Base-by-base conservation (phyloP, 1,140 invertebrate genomes). In the Ctenoplectra terminalis region DNA sequence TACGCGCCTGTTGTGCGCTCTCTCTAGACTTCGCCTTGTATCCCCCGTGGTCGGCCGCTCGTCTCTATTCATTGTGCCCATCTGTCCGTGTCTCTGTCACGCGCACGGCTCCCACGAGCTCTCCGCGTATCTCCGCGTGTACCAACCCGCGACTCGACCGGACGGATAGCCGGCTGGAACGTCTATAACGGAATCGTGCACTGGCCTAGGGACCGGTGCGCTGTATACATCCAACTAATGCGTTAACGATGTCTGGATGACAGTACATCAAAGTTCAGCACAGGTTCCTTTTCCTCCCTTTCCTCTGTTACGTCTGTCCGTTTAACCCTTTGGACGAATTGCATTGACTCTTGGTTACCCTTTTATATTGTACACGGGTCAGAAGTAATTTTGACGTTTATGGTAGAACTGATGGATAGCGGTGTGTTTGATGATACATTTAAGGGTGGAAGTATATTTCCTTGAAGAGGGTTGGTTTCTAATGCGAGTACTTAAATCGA, bases 211-310 rank as follows among this genome's bases (percentile, higher is more conserved):
- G 56, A 86, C 64, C 61, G n/a, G 31, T 50, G 26, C 61, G 50
- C 74, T 56, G 37, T 86, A 61, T 87, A 84, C 86, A 52, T 76
- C 56, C 52, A 85, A 90, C 89, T 91, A 92, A 92, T 91, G 91
- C 89, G 87, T 90, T 91, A 90, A 88, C 89, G 88, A 90, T 91
- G 91, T 92, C 81, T 77, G 79, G 52, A 85, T 90, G 90, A 91
- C 91, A 90, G 87, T 88, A 87, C 90, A 89, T 91, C 90, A 92
- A 91, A 91, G 90, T 90, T 88, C 88, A 81, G 70, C 82, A 72
- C 75, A 69, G 34, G 40, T 31, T 40, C 43, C 52, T 46, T 63
- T 76, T 83, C 54, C 56, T 77, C 77, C 78, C 50, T 80, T 52
- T 64, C 58, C 48, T 46, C 31, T 56, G 52, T 61, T 20, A n/a